Percentiles rank a stretch among this genome's conserved stretches.
Conservation (phyloP, 92 coral and sea anemone species). For the Zoanthus solanderi region DNA sequence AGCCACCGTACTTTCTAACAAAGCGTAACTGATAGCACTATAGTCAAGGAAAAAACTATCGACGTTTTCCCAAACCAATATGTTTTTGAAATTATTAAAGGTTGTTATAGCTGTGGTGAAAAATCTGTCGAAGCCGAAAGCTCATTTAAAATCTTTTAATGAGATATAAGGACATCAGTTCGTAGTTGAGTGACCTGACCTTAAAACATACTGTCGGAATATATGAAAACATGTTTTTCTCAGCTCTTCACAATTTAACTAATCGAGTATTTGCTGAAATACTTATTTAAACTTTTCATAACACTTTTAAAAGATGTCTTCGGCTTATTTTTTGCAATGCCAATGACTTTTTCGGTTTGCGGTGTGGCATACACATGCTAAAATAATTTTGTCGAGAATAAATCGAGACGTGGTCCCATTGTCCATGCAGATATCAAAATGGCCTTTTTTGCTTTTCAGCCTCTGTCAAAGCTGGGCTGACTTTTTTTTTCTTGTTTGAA, state of each 20-base stretch:
- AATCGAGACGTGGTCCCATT: not conserved
- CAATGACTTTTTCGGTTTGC: not conserved
- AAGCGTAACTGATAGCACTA: not conserved
- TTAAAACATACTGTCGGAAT: not conserved
- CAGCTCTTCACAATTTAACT: not conserved
- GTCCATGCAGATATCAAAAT: not conserved
- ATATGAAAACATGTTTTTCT: not conserved
- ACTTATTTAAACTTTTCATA: not conserved
- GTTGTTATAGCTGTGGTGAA: not conserved
- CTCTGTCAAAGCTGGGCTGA: not conserved
- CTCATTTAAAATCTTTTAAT: not conserved
- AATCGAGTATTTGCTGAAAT: not conserved
- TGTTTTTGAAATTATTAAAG: not conserved
- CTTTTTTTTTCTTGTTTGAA: slow-evolving; percentile 3
- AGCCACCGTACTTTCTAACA: not conserved
- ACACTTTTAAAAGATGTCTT: not conserved
- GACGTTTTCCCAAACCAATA: not conserved
- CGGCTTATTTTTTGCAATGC: not conserved
- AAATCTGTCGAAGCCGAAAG: not conserved
- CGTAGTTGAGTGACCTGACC: not conserved
- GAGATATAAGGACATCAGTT: not conserved
- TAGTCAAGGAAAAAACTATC: too few relatives aligned
- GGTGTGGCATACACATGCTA: not conserved
- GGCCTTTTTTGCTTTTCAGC: not conserved
- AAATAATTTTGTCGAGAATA: not conserved